These are phyloP conservation scores for Neosilurus hyrtlii DNA, from an alignment of 2,797 vertebrate genomes.

Conservation along the genomic window DNA sequence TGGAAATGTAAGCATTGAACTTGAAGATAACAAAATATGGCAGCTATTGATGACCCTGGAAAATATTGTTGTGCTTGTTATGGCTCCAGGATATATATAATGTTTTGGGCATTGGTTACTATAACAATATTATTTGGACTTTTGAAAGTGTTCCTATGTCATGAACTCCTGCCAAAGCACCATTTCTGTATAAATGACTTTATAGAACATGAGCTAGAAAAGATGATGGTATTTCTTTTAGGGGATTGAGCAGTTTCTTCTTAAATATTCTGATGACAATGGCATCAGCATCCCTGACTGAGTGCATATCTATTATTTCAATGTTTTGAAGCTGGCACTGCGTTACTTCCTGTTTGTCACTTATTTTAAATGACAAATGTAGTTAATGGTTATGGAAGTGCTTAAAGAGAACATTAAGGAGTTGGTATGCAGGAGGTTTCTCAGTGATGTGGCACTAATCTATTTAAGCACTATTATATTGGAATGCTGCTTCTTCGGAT, in stretches of 20 bases:
- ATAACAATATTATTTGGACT: not conserved
- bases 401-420: not conserved
- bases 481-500: not conserved
- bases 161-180: not conserved
- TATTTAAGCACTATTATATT: not conserved
- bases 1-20: not conserved
- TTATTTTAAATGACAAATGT: not conserved
- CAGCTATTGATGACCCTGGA: not conserved
- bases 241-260: not conserved
- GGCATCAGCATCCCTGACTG: not conserved
- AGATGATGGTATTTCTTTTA: not conserved
- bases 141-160: not conserved
- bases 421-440: not conserved
- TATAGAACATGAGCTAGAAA: not conserved
- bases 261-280: constrained; percentile 2
- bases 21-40: not conserved
- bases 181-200: not conserved
- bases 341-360: too few species aligned
- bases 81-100: not conserved
- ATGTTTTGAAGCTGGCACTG: not conserved
- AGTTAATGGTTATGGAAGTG: not conserved
- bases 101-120: not conserved
- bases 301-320: not conserved
- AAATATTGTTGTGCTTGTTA: constrained; percentile 10
- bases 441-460: not conserved